Base-by-base conservation (phyloP, 2,888 invertebrate species). In the Drosophila gaucha region DNA sequence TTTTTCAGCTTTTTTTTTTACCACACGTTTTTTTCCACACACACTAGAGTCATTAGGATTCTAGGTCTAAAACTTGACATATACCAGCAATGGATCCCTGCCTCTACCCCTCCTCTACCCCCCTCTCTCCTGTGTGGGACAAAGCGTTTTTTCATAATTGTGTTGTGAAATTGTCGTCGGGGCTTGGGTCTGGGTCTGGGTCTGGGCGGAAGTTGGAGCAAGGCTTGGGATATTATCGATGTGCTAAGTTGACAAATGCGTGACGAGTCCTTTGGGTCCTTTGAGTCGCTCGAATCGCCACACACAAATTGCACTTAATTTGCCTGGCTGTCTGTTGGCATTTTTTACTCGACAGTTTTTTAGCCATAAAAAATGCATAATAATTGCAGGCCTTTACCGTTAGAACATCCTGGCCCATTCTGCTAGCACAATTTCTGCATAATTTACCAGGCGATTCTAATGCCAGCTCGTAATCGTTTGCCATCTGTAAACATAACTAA, bases 211-310 rank as follows among this genome's bases (percentile, higher is more conserved):
- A n/a, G n/a, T n/a, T n/a, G n/a, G n/a, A n/a, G n/a, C n/a, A n/a
- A n/a, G n/a, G n/a, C n/a, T n/a, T 2, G 0, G 5, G 43, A 46
- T 36, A 69, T 83, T 83, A 83, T 76, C 78, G 76, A 84, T 84
- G 86, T 84, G 86, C 69, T 67, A 86, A 86, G 79, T 86, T 83
- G 83, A 80, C 86, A 86, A 85, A 73, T 79, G 70, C 62, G 65
- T 57, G 58, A 49, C 56, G 12, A 52, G 30, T 44, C 22, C 30
- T n/a, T 6, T n/a, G 2, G 28, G 43, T 43, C 43, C 26, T 28
- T 26, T 2, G 28, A 28, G 28, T 28, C 14, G 28, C 28, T 28
- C 28, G 2, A 2, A 6, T 31, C 16, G 10, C 6, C 41, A 8
- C 2, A n/a, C 33, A 47, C 52, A 77, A 82, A 82, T 79, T 82